Percentiles rank a stretch among this genome's conserved stretches.
phyloP scores from a whole-genome alignment of 1,140 invertebrate species.

The Drosophila tani region DNA sequence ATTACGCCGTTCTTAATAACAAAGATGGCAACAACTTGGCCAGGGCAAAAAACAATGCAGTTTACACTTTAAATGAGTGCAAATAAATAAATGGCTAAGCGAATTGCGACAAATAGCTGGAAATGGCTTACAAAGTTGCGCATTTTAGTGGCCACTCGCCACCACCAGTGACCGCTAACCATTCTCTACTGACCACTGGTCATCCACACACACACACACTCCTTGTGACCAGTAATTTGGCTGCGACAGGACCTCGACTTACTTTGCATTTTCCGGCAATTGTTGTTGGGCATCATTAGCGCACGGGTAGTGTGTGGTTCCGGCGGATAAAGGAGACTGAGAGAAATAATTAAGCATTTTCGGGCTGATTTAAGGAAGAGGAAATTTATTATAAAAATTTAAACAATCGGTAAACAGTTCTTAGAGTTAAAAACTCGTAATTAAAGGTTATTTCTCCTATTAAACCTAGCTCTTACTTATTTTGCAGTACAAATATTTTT shows the following conservation, averaged over 20 bases:
- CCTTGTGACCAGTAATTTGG: constrained; percentile 53
- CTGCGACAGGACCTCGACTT: constrained; percentile 41
- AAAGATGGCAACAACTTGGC: constrained; percentile 54
- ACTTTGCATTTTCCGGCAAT: constrained; percentile 59
- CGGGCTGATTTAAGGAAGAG: neutral
- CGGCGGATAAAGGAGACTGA: constrained; percentile 47
- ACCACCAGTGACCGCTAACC: constrained; percentile 7
- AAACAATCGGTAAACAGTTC: neutral
- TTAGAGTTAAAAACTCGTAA: neutral
- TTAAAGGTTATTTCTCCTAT: too few species aligned
- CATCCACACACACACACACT: constrained; percentile 15
- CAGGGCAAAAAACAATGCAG: constrained; percentile 50
- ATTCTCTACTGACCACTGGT: constrained; percentile 22
- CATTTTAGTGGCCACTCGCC: constrained; percentile 49
- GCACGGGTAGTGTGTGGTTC: constrained; percentile 45
- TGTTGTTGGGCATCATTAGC: constrained; percentile 63
- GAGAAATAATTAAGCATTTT: constrained; percentile 10
- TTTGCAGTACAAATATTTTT: neutral
- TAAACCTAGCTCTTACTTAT: fast-evolving
- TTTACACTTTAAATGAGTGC: constrained; percentile 68
- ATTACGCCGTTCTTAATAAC: constrained; percentile 78
- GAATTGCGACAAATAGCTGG: constrained; percentile 73
- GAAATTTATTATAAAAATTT: neutral
- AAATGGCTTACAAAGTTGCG: constrained; percentile 74
- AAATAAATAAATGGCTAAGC: constrained; percentile 80